A percentile compares a stretch with the other conserved stretches of the same genome.
Evolutionary conservation across 1,140 invertebrate species (phyloP).

Genomic region (Colletes gigas): DNA sequence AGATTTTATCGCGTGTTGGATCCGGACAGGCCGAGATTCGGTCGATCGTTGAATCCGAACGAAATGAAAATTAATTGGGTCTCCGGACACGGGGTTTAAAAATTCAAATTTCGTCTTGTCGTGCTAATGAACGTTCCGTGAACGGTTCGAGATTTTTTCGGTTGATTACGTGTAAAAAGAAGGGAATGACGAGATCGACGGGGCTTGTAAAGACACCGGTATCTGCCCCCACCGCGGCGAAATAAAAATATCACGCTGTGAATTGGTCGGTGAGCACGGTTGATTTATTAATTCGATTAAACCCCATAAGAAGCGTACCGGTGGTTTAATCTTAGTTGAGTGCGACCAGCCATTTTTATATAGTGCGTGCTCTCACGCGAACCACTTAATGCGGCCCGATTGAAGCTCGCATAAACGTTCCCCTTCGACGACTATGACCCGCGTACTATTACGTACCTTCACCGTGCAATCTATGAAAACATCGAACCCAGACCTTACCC

Average conservation of each 20-base stretch:
- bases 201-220: conserved; percentile 17
- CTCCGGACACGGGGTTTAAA: neutral
- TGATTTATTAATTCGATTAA: conserved; percentile 79
- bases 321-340: conserved; percentile 72
- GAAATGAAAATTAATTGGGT: neutral
- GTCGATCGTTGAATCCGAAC: neutral
- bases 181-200: neutral
- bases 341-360: conserved; percentile 71
- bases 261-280: conserved; percentile 58
- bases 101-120: neutral
- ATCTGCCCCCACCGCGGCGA: conserved; percentile 7
- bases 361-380: conserved; percentile 72
- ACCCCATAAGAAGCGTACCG: conserved; percentile 68
- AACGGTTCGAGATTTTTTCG: neutral
- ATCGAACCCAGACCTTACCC: conserved; percentile 1
- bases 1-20: neutral
- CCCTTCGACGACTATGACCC: conserved; percentile 38
- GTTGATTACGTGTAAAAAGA: conserved; percentile 8
- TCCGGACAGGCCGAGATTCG: neutral
- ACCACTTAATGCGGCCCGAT: conserved; percentile 57
- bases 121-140: neutral
- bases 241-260: conserved; percentile 73
- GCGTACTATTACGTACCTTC: conserved; percentile 25
- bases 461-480: conserved; percentile 21
- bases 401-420: conserved; percentile 54